Base-by-base conservation (phyloP, 2,113 vertebrate species). In the Calonectris borealis region DNA sequence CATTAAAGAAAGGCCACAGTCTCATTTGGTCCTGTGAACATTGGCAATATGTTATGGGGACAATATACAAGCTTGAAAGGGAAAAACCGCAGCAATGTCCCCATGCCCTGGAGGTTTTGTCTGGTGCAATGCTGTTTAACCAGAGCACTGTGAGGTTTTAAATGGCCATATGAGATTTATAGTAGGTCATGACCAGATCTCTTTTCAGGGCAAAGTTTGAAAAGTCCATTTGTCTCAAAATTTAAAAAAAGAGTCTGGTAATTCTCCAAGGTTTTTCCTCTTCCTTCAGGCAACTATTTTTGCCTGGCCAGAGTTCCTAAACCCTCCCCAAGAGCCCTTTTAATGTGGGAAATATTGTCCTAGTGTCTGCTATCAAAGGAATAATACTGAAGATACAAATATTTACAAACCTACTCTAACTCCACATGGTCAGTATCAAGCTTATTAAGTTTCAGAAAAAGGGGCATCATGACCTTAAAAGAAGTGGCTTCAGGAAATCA, bases 121-220 rank as follows among this genome's bases (percentile, higher is more conserved):
- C 91, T 96, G 93, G 84, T 94, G 94, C 84, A 71, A 69, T 66
- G 94, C 89, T 94, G 83, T 90, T 97, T 97, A 96, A 94, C 89
- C 91, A 95, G 82, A 95, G 82, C 84, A 93, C 87, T 96, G 96
- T 96, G 82, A 95, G 95, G 86, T 69, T 96, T 96, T 95, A 95
- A 97, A 96, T 87, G 95, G 86, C 94, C 89, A 73, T 68, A 96
- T 52, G 87, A 96, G 94, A 97, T 97, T 97, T 97, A 97, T 96
- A 94, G 94, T 94, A 96, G 95, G 96, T 96, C 94, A 93, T 65
- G 95, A 93, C 95, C 96, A 95, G 94, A 96, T 93, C 90, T 95
- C 94, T 96, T 95, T 97, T 96, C 86, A 97, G 96, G 94, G 88
- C 92, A 96, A 97, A 96, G 95, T 96, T 96, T 97, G 95, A 96